These are phyloP conservation scores for Lanistes nyassanus DNA, from an alignment of 1,140 invertebrate species.

Conservation along the genomic window DNA sequence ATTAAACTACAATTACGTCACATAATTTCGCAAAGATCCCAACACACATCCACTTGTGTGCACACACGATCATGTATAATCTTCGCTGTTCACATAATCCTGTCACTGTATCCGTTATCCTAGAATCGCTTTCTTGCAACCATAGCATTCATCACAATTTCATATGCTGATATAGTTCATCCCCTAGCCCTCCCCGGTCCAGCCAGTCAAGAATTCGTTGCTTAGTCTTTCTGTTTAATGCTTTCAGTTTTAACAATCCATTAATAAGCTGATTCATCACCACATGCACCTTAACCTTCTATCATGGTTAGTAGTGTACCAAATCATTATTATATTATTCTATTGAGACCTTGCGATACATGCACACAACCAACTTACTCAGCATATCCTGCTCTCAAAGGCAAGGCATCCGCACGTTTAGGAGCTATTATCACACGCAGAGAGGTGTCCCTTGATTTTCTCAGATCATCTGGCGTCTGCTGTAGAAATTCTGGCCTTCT, in stretches of 20 bases:
- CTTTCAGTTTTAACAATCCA: too few species aligned
- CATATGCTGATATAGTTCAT: too few species aligned
- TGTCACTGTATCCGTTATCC: too few species aligned
- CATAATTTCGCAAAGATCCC: too few species aligned
- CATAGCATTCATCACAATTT: too few species aligned
- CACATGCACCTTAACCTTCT: not conserved
- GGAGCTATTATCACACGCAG: conserved; percentile 27
- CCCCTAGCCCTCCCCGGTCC: too few species aligned
- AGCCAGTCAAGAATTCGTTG: not conserved
- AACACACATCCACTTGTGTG: too few species aligned
- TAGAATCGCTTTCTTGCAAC: too few species aligned
- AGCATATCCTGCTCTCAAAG: conserved; percentile 33
- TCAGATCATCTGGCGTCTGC: conserved; percentile 19
- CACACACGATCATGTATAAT: too few species aligned
- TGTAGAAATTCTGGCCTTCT: conserved; percentile 29
- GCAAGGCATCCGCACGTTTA: conserved; percentile 23
- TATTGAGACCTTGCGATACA: not conserved
- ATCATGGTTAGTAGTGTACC: not conserved
- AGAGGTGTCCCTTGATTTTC: conserved; percentile 12
- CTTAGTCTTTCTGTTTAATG: not conserved
- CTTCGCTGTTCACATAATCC: too few species aligned
- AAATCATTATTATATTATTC: not conserved
- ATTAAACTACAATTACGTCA: too few species aligned
- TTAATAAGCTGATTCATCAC: too few species aligned
- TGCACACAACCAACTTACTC: conserved; percentile 25